Base-by-base conservation (phyloP, 2,113 vertebrate genomes). In the Mustela lutreola region DNA sequence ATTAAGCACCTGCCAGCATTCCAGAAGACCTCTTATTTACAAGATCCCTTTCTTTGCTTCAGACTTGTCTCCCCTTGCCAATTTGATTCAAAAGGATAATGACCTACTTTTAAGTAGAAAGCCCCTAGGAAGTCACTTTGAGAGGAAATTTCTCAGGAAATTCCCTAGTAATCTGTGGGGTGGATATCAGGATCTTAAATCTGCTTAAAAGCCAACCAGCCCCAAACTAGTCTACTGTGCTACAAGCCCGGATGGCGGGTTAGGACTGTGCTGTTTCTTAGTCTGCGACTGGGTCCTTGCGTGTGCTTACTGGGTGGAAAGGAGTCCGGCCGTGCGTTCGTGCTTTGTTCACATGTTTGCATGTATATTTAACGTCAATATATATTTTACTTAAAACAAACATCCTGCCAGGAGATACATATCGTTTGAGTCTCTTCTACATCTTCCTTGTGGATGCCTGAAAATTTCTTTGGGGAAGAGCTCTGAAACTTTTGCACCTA, bases 21-120 rank as follows among this genome's bases (percentile, higher is more conserved):
- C 63, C 62, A 26, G 63, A 76, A 96, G 91, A 89, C 75, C 67
- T 81, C 86, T 65, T 63, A 24, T 71, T 92, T 97, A 91, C 58
- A 75, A 91, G 78, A 81, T 82, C 42, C 12, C 28, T 83, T 93
- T 79, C 80, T 50, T 93, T 42, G 45, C 73, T 89, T 95, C 94
- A 87, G 97, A 96, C 90, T 78, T 95, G 63, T 90, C 88, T 89
- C 36, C 70, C 12, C 76, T 84, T 58, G 79, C 62, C 18, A 60
- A 97, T 95, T 96, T 97, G 67, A 83, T 88, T 93, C 75, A 95
- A 97, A 93, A 94, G 63, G 42, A 76, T 75, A 91, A 60, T 24
- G 65, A 87, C 56, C 62, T n/a, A 93, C 60, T 95, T 78, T 91
- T 70, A 87, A 93, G 79, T 33, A 86, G 91, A 62, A 96, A 92